Base-by-base conservation (phyloP, 2,113 vertebrate genomes). In the Callopanchax toddi region DNA sequence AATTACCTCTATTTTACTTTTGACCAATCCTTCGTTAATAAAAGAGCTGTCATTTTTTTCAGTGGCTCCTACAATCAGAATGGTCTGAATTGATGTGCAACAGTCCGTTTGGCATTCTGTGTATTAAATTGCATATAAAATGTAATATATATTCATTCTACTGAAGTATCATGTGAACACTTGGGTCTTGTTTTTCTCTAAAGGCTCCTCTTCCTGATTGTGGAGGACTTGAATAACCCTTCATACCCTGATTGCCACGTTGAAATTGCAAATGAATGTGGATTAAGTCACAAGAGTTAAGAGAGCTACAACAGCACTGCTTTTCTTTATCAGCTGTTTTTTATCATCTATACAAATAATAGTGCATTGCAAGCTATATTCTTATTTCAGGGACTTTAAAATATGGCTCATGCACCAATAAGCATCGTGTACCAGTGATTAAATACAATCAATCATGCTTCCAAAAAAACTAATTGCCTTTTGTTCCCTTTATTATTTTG, bases 391-490 rank as follows among this genome's bases (percentile, higher is more conserved):
- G 73, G 68, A 62, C 75, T 77, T 63, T 43, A 76, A 72, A 75
- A 66, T 75, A 20, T 60, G 1, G 58, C 59, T 56, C 43, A 11
- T 54, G 56, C 67, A 2, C 39, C 42, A 29, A 20, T 1, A 21
- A 67, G 39, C 45, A 25, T 21, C 0, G 1, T 17, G 49, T 42
- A 56, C 39, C 23, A 57, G 25, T 49, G 6, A 74, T 81, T 81
- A 82, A 83, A 84, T 48, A 79, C 55, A 63, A 86, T 81, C 57
- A 51, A 70, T 69, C 58, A 65, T 29, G 64, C 52, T 49, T 52
- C 61, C 45, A 50, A 43, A 55, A 58, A 39, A 21, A 73, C 34
- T 74, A 74, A 85, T 85, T 39, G 16, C 20, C 25, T 0, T 39
- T 61, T 73, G 60, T 21, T 26, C 5, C 10, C 44, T 54, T 67